Conservation (phyloP, 1,140 invertebrate species). For the Panulirus ornatus region DNA sequence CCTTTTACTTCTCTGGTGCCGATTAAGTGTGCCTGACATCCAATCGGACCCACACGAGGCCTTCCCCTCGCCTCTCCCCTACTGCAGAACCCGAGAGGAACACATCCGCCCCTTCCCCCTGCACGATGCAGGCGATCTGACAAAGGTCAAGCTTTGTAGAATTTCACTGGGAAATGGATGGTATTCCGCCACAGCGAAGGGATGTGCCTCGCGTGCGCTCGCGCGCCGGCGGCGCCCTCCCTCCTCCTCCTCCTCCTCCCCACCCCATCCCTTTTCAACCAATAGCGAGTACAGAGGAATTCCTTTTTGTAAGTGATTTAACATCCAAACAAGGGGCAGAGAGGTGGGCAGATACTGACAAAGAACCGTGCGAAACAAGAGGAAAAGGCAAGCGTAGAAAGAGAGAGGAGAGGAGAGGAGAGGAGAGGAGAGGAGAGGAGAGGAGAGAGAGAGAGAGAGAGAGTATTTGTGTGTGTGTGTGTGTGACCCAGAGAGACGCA, state of each 20-base stretch:
- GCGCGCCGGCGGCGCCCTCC: too few relatives aligned
- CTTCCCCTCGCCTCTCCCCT: background rate
- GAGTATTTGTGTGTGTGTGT: too few relatives aligned
- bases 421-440: too few relatives aligned
- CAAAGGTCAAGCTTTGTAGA: background rate
- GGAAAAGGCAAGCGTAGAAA: background rate
- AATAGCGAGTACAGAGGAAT: conserved; percentile 3
- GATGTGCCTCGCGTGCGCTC: too few relatives aligned
- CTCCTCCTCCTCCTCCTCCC: too few relatives aligned
- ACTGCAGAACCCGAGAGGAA: too few relatives aligned
- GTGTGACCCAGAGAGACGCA: too few relatives aligned
- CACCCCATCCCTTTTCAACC: too few relatives aligned
- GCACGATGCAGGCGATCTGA: background rate
- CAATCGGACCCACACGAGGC: background rate
- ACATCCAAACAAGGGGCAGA: background rate
- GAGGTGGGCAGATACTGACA: background rate
- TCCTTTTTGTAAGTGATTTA: background rate
- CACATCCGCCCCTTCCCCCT: background rate
- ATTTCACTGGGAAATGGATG: background rate
- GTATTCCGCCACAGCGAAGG: background rate
- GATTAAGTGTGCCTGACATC: too few relatives aligned
- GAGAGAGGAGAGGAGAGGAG: background rate
- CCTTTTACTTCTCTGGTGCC: too few relatives aligned
- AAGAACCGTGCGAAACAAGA: background rate
- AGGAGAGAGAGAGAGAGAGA: too few relatives aligned